phyloP scores from a whole-genome alignment of 1,140 invertebrate species.

The Pantala flavescens region DNA sequence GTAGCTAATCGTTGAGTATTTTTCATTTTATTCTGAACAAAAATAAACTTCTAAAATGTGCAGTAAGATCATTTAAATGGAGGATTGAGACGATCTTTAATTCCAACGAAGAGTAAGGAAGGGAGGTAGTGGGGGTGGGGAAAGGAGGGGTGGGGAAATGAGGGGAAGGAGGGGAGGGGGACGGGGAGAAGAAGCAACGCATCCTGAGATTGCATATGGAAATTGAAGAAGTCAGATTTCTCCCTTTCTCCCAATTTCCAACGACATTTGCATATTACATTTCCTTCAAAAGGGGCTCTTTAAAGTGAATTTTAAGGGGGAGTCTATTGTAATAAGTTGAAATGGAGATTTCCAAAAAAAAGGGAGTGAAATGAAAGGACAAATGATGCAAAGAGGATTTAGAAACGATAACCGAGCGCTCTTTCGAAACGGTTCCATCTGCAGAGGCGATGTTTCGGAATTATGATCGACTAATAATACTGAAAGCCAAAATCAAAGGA shows the following conservation, averaged over 20 bases:
- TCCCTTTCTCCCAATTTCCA: neutral
- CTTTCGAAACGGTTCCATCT: too few relatives aligned
- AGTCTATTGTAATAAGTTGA: neutral
- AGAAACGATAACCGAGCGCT: too few relatives aligned
- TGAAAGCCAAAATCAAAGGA: too few relatives aligned
- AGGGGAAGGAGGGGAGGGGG: neutral
- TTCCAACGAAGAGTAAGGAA: neutral
- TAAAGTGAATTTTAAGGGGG: neutral
- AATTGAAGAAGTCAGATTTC: neutral
- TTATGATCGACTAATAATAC: too few relatives aligned
- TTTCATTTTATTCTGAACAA: too few relatives aligned
- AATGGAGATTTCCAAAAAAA: neutral
- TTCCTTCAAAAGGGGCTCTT: neutral
- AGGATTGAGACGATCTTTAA: too few relatives aligned
- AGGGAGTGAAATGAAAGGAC: neutral
- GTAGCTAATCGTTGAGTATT: too few relatives aligned
- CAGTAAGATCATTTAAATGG: too few relatives aligned
- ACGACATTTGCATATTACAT: neutral
- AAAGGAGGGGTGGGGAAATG: neutral
- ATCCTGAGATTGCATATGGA: constrained; percentile 5
- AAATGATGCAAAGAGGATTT: too few relatives aligned
- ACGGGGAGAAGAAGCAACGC: neutral
- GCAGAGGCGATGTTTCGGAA: too few relatives aligned
- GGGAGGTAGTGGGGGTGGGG: neutral
- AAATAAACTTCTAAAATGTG: too few relatives aligned